Conservation (phyloP, 1,140 invertebrate genomes). For the Globodera ellingtonae region DNA sequence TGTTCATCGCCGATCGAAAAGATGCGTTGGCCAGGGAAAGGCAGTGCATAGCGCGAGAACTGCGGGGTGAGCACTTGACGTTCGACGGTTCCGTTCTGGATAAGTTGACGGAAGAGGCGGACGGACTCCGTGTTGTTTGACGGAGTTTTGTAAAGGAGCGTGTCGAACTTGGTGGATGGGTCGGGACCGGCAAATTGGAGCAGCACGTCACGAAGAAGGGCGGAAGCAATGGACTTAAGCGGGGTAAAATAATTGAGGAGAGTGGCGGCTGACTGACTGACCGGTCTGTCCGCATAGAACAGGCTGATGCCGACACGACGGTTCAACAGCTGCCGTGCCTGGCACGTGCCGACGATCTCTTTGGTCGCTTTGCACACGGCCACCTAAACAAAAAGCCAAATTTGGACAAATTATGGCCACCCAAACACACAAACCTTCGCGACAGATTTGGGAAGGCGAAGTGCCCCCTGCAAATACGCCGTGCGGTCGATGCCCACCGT, state of each 20-base stretch:
- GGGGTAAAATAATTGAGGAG: not conserved
- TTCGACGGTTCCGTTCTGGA: not conserved
- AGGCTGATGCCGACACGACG: not conserved
- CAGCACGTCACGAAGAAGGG: not conserved
- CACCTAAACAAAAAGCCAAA: not conserved
- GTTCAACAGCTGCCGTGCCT: not conserved
- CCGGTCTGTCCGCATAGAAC: slow-evolving; percentile 4
- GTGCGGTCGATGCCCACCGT: not conserved
- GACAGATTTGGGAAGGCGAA: not conserved
- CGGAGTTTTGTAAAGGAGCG: not conserved
- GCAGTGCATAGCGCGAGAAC: not conserved
- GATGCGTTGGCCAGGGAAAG: slow-evolving; percentile 1
- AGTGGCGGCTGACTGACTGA: not conserved
- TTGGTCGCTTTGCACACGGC: not conserved
- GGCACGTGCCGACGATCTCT: not conserved
- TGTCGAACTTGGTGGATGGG: not conserved
- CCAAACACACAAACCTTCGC: not conserved
- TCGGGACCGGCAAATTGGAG: not conserved
- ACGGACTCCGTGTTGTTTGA: slow-evolving; percentile 1
- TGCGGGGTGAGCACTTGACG: not conserved
- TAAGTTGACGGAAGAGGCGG: slow-evolving; percentile 3
- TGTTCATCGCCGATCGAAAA: not conserved
- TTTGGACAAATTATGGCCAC: not conserved
- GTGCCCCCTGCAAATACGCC: slow-evolving; percentile 3
- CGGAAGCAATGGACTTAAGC: not conserved